phyloP scores from a whole-genome alignment of 2,113 vertebrate genomes.

The Coregonus clupeaformis region DNA sequence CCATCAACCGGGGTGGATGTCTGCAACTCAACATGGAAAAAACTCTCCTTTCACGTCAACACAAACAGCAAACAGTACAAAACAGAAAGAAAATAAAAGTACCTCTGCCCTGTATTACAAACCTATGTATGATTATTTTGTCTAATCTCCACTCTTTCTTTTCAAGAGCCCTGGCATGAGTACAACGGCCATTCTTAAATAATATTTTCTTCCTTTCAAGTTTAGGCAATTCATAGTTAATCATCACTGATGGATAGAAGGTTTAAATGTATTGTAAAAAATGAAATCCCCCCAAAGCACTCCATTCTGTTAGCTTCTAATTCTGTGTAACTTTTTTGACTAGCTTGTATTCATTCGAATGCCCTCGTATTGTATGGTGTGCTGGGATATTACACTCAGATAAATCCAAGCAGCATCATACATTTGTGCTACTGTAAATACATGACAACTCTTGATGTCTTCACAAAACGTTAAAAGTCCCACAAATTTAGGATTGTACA shows the following conservation, averaged over 20 bases:
- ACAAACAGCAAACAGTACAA: conserved; percentile 74
- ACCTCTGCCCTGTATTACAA: conserved; percentile 55
- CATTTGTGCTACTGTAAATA: conserved; percentile 67
- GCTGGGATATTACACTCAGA: conserved; percentile 40
- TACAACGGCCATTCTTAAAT: conserved; percentile 68
- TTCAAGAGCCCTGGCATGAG: conserved; percentile 77
- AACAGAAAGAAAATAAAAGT: conserved; percentile 54
- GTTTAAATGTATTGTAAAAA: conserved; percentile 35
- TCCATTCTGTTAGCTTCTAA: conserved; percentile 6
- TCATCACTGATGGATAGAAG: conserved; percentile 51
- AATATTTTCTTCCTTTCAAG: conserved; percentile 60
- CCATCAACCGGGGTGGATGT: conserved; percentile 78
- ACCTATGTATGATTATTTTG: conserved; percentile 55
- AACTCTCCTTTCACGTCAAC: conserved; percentile 74
- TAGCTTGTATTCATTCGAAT: conserved; percentile 58
- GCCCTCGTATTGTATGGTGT: conserved; percentile 47
- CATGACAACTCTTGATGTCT: conserved; percentile 59
- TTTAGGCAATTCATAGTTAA: conserved; percentile 73
- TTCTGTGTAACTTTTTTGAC: conserved; percentile 27
- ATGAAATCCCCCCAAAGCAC: conserved; percentile 56
- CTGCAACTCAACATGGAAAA: conserved; percentile 75
- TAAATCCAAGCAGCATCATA: conserved; percentile 61
- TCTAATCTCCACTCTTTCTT: conserved; percentile 50
- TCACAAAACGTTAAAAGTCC: conserved; percentile 31
- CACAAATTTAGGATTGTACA: conserved; percentile 71